Base-by-base conservation (phyloP, 2,888 invertebrate species). In the Dione juno region DNA sequence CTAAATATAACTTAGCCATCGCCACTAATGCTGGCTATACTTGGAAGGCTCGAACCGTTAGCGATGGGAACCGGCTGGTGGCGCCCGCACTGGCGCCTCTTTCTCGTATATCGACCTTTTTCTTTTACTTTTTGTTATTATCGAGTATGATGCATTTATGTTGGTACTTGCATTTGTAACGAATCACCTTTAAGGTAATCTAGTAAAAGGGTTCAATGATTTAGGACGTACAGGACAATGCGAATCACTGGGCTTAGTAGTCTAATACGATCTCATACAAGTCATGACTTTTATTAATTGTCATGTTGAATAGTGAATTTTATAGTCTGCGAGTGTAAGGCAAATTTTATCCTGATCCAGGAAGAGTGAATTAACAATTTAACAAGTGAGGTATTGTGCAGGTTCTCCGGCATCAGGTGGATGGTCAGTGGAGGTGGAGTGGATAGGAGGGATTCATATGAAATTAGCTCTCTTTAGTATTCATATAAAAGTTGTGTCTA, bases 21-120 rank as follows among this genome's bases (percentile, higher is more conserved):
- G 78, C 79, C 14, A 82, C 83, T 86, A 85, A 84, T 82, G 81
- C 80, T 79, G 80, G 82, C 83, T 85, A 82, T 86, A 87, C 87
- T 86, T 86, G 88, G 86, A 88, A 88, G 83, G 82, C 80, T 79
- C 75, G 81, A 76, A 85, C 87, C 88, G 88, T 88, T 88, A 86
- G 81, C 83, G 79, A 64, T 80, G 82, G 84, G 84, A 83, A 85
- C 84, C 83, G 81, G 85, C 78, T 79, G 81, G 65, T 79, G 86
- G 84, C 85, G 86, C 75, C 75, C 77, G 70, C 76, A 77, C 74
- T 74, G 78, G 71, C 77, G 79, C 70, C 81, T 77, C 73, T 73
- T 70, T 73, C 77, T 77, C 77, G 81, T 80, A 77, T 84, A 80
- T 83, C 87, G 86, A 84, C 83, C 84, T 82, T 83, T 84, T 82